These are phyloP conservation scores for Cepaea hortensis DNA, from an alignment of 2,888 invertebrate genomes.

Conservation along the genomic window DNA sequence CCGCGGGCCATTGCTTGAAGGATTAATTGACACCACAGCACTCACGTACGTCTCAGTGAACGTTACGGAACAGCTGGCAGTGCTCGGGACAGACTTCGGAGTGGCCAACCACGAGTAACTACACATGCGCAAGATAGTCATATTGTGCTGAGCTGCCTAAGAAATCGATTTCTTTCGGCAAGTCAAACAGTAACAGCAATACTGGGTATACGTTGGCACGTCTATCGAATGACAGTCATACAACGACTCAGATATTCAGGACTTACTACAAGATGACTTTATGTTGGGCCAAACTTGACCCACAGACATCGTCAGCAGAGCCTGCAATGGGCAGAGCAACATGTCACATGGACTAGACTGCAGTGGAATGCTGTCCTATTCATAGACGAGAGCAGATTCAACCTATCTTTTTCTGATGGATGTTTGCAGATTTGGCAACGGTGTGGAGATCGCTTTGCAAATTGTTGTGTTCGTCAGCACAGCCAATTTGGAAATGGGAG, in stretches of 20 bases:
- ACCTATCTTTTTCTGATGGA: constrained; percentile 8
- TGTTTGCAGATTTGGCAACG: neutral
- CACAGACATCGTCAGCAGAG: neutral
- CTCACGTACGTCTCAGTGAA: constrained; percentile 2
- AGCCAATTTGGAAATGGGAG: no score
- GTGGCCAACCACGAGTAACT: constrained; percentile 3
- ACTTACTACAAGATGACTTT: no score
- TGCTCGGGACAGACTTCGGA: neutral
- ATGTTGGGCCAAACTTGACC: no score
- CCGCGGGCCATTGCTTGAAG: neutral
- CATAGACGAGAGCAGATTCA: constrained; percentile 1
- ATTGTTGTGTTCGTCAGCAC: neutral
- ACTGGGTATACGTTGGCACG: neutral
- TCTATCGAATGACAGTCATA: constrained; percentile 18
- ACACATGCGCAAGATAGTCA: neutral
- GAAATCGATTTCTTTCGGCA: neutral
- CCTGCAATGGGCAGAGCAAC: neutral
- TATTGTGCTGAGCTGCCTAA: neutral
- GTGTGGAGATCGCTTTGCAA: neutral
- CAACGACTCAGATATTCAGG: neutral
- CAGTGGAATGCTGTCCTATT: neutral
- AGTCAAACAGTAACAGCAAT: neutral
- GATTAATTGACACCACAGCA: constrained; percentile 3
- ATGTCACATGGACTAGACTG: neutral
- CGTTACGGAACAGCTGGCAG: constrained; percentile 7